Conservation (phyloP, 2,888 invertebrate genomes). For the Drosophila pseudotakahashii region DNA sequence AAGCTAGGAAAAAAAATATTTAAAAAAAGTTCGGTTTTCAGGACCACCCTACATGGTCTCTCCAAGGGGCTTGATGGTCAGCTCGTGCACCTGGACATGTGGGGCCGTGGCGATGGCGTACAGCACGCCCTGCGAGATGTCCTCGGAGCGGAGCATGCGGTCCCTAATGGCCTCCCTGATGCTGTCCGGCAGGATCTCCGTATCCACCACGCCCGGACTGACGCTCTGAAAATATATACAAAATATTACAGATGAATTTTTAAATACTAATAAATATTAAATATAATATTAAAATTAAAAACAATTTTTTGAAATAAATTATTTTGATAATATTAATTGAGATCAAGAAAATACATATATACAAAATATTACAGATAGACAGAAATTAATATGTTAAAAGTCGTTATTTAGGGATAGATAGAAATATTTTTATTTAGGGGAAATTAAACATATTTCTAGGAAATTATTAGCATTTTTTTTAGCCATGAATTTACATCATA, state of each 20-base stretch:
- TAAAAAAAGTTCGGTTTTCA: not conserved
- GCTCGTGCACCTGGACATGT: constrained; percentile 75
- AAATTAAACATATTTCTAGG: too few relatives aligned
- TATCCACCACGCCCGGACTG: constrained; percentile 78
- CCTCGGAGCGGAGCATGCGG: constrained; percentile 68
- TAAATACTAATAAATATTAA: too few relatives aligned
- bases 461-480: too few relatives aligned
- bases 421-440: too few relatives aligned
- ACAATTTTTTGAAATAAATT: too few relatives aligned
- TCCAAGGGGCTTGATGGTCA: constrained; percentile 76
- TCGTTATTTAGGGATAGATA: too few relatives aligned
- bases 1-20: not conserved
- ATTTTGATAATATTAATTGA: too few relatives aligned
- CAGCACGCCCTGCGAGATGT: constrained; percentile 76
- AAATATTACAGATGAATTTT: too few relatives aligned
- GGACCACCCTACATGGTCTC: constrained; percentile 54
- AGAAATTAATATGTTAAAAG: not conserved
- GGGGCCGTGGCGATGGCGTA: constrained; percentile 77
- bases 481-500: too few relatives aligned
- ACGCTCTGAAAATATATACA: constrained; percentile 59
- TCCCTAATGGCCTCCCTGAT: constrained; percentile 16
- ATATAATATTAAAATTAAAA: not conserved
- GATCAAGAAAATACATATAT: too few relatives aligned
- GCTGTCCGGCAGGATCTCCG: constrained; percentile 70
- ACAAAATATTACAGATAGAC: not conserved